A percentile compares a stretch with the other conserved stretches of the same genome.
phyloP scores from a whole-genome alignment of 2,888 invertebrate genomes.

The Bruchidius siliquastri region DNA sequence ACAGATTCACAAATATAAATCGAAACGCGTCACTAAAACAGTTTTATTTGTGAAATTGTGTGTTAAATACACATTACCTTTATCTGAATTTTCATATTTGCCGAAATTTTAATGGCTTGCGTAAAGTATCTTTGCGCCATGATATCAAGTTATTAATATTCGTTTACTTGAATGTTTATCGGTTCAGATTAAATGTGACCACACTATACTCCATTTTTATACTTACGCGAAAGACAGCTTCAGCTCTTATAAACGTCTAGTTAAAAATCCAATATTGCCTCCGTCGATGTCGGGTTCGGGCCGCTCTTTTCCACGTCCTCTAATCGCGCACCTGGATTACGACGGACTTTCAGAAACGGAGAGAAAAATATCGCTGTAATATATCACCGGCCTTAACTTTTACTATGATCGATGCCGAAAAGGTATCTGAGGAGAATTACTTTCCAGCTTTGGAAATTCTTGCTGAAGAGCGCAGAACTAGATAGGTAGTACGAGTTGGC shows the following conservation, averaged over 20 bases:
- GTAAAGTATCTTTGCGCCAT: too few relatives aligned
- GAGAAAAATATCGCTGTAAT: slow-evolving; percentile 8
- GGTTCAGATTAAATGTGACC: neutral
- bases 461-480: neutral
- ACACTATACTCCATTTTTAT: neutral
- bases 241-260: neutral
- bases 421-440: slow-evolving; percentile 5
- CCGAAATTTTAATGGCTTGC: too few relatives aligned
- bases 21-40: too few relatives aligned
- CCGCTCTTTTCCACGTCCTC: neutral
- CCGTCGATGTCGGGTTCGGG: neutral
- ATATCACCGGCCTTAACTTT: slow-evolving; percentile 12
- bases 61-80: too few relatives aligned
- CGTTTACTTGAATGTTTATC: too few relatives aligned
- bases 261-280: neutral
- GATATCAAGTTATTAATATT: too few relatives aligned
- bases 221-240: neutral
- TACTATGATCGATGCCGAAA: slow-evolving; percentile 12
- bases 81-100: too few relatives aligned
- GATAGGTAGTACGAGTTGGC: neutral
- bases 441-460: neutral
- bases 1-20: too few relatives aligned
- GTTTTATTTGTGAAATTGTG: too few relatives aligned
- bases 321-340: slow-evolving; percentile 7
- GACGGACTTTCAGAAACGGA: slow-evolving; percentile 1